Percentiles rank a stretch among this genome's conserved stretches.
phyloP scores from a whole-genome alignment of 1,140 invertebrate genomes.

The Xylocopa sonorina region DNA sequence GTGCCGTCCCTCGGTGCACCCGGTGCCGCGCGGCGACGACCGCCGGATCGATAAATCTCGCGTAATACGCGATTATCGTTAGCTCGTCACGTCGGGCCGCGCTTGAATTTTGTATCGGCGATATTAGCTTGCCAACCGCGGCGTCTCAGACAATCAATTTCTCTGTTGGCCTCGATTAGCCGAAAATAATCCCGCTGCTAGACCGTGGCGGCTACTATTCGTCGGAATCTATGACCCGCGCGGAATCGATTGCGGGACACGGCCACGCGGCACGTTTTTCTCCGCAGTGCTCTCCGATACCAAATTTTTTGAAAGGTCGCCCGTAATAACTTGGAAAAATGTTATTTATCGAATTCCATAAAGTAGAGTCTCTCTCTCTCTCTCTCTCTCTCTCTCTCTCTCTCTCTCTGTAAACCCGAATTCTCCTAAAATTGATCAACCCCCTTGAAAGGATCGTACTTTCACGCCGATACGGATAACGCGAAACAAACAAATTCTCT shows the following conservation, averaged over 20 bases:
- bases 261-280: neutral
- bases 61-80: conserved; percentile 1
- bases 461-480: too few species aligned
- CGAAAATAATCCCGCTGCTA: conserved; percentile 30
- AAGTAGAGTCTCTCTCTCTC: too few species aligned
- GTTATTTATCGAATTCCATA: too few species aligned
- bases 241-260: conserved; percentile 1
- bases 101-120: conserved; percentile 40
- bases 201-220: neutral
- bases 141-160: conserved; percentile 40
- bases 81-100: neutral
- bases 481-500: neutral
- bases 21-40: too few species aligned
- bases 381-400: too few species aligned
- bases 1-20: neutral
- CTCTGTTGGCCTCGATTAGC: conserved; percentile 26
- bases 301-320: too few species aligned
- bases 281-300: too few species aligned
- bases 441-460: too few species aligned
- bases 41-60: conserved; percentile 24
- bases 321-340: too few species aligned
- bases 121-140: conserved; percentile 28
- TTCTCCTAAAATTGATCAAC: too few species aligned
- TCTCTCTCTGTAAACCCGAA: too few species aligned
- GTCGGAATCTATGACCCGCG: conserved; percentile 15